Conservation (phyloP, 1,140 invertebrate species). For the Ctenoplectra terminalis region DNA sequence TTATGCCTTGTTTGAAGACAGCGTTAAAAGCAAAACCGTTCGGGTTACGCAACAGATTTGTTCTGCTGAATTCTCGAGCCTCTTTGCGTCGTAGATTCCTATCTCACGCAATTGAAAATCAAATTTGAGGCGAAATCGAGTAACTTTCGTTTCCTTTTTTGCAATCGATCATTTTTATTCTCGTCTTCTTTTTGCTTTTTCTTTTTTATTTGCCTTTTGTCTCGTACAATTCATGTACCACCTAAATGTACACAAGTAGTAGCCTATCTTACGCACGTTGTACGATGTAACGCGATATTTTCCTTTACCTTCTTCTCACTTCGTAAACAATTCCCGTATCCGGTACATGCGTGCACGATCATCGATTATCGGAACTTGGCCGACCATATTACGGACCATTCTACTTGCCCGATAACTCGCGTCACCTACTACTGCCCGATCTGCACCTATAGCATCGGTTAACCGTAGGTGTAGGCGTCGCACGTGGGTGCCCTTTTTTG, state of each 20-base stretch:
- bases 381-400: constrained; percentile 68
- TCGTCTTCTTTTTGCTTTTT: not conserved
- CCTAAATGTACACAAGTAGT: not conserved
- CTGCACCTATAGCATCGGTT: not conserved
- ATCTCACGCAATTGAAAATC: not conserved
- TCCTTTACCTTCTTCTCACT: constrained; percentile 16
- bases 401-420: constrained; percentile 76
- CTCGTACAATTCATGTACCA: not conserved
- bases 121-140: not conserved
- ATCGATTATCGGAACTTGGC: constrained; percentile 61
- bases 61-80: constrained; percentile 7
- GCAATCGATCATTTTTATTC: too few species aligned
- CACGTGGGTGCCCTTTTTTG: constrained; percentile 24
- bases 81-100: not conserved
- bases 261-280: not conserved
- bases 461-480: not conserved
- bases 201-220: not conserved
- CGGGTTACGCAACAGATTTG: constrained; percentile 16
- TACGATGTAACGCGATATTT: not conserved
- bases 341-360: constrained; percentile 42
- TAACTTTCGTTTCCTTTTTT: not conserved
- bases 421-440: constrained; percentile 70
- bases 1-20: constrained; percentile 9
- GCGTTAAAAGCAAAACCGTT: not conserved
- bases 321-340: constrained; percentile 36